Conservation (phyloP, 2,797 vertebrate genomes). For the Enteromius unitaeniatus region DNA sequence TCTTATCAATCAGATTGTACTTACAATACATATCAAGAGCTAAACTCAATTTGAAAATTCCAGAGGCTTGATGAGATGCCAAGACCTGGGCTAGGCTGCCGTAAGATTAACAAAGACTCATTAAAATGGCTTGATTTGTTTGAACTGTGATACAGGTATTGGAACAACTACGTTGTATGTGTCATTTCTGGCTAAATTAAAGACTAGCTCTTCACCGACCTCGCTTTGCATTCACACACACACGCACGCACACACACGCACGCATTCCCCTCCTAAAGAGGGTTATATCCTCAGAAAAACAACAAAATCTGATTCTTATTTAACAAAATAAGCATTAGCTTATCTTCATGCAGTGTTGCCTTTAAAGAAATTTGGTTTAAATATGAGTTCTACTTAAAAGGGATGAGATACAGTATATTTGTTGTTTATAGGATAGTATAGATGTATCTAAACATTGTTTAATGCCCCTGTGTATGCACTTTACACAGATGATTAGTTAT, state of each 20-base stretch:
- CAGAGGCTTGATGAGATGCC: conserved; percentile 23
- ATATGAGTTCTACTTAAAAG: conserved; percentile 76
- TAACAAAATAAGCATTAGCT: conserved; percentile 72
- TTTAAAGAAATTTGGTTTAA: conserved; percentile 73
- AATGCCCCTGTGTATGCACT: conserved; percentile 67
- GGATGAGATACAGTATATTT: conserved; percentile 70
- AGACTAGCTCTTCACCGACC: conserved; percentile 19
- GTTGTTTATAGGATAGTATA: conserved; percentile 72
- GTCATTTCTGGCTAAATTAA: conserved; percentile 26
- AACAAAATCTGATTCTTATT: conserved; percentile 43
- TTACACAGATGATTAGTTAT: conserved; percentile 74
- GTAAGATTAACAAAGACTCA: conserved; percentile 14
- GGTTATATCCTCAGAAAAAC: conserved; percentile 45
- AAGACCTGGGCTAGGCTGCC: conserved; percentile 15
- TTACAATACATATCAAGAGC: conserved; percentile 46
- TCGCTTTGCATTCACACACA: conserved; percentile 25
- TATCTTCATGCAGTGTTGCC: conserved; percentile 77
- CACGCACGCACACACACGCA: neutral
- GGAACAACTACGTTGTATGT: neutral
- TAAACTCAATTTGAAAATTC: conserved; percentile 29
- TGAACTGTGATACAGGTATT: conserved; percentile 5
- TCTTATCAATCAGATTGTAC: conserved; percentile 46
- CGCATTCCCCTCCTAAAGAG: neutral
- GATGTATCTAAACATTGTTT: conserved; percentile 72
- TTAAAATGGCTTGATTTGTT: conserved; percentile 16